Evolutionary conservation across 2,113 vertebrate species (phyloP).

Genomic region (Chrysemys picta): DNA sequence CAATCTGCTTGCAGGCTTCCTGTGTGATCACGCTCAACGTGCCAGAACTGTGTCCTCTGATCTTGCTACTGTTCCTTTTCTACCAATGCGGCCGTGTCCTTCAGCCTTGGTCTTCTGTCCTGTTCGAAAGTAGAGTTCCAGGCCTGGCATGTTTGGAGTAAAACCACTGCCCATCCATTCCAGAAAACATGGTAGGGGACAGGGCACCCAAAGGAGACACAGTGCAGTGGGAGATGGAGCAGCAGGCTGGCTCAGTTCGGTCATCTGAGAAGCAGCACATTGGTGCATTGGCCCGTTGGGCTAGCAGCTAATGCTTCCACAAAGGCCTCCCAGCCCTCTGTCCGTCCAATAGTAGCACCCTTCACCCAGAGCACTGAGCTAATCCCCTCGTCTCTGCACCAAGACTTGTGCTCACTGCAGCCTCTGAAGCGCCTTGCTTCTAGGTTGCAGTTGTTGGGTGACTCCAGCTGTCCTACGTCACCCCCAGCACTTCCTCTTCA

Average conservation of each 20-base stretch:
- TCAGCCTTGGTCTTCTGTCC: neutral
- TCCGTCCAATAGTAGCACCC: neutral
- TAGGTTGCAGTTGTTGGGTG: no score
- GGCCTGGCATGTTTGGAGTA: neutral
- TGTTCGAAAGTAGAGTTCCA: neutral
- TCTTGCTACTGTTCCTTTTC: neutral
- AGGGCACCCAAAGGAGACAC: no score
- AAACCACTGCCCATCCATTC: no score
- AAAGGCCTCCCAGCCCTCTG: no score
- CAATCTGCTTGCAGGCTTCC: neutral
- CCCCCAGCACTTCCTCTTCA: neutral
- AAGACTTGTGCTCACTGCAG: neutral
- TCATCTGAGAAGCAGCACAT: neutral
- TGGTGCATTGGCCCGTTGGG: no score
- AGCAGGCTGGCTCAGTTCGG: no score
- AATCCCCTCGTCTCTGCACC: neutral
- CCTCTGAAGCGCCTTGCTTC: no score
- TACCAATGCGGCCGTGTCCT: neutral
- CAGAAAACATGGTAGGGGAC: neutral
- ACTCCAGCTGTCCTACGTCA: neutral
- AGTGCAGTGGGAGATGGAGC: neutral
- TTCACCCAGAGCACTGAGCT: neutral
- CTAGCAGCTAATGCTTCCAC: neutral
- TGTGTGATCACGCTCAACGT: neutral
- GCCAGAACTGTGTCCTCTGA: neutral